Evolutionary conservation across 2,797 vertebrate species (phyloP), one percentile per base, ranked within the genome.

Genomic region (Phataginus tetradactyla): DNA sequence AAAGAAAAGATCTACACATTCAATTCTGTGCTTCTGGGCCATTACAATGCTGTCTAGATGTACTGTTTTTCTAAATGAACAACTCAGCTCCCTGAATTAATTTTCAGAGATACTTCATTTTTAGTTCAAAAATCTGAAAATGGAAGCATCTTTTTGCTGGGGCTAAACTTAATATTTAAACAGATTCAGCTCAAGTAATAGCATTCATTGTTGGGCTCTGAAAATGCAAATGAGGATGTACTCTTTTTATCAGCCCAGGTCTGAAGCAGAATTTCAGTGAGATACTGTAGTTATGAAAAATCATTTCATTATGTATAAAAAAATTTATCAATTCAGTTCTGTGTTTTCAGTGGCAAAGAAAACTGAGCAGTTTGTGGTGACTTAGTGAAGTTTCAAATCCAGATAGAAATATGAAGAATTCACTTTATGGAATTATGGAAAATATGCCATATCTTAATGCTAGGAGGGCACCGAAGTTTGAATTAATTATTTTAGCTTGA

Each of bases 81-180:
- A 78, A 17, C 5, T 39, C 45, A 59, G 17, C 18, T 29, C 17
- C 25, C 7, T 51, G 45, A 64, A 79, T 94, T 96, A 85, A 86
- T 95, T 86, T 95, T 87, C 45, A 85, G 94, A 95, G 39, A 77
- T 80, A 71, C 27, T 84, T 86, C 29, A 66, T 18, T 92, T 97
- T 95, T 88, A 84, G 68, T 93, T 93, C 39, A 83, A 93, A 95
- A 88, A 29, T 25, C 39, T 77, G 39, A 86, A 96, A 85, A 27
- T 18, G 20, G 37, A 94, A 89, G 21, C 17, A 45, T 79, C 21
- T 81, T 94, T 96, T 86, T 96, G n/a, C 69, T 86, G 93, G 42
- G n/a, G 10, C n/a, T 68, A 81, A 87, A 92, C 23, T 94, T 92
- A 92, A 93, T 79, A 95, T 85, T 97, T 96, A 94, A 90, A 71